Base-by-base conservation (phyloP, 2,797 vertebrate species). In the Gadopsis bispinosus region DNA sequence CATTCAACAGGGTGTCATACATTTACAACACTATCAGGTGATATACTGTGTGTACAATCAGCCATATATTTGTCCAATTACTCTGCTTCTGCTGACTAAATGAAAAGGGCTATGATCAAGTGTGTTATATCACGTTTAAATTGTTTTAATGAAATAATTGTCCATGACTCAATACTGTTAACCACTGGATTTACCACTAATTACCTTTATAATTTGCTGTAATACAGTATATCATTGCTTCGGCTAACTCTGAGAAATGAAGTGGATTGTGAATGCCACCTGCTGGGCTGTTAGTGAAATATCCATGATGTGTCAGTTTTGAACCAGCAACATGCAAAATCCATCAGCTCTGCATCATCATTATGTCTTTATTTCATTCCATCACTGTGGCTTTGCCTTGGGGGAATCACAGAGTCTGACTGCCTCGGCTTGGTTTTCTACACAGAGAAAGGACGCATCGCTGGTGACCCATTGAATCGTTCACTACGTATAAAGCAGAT, bases 231-330 rank as follows among this genome's bases (percentile, higher is more conserved):
- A 26, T 26, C 26, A 26, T 58, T 9, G 50, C 14, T 41, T n/a
- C 56, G 50, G 19, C 19, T 13, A 13, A 41, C 1, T 7, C 37
- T 60, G 31, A 72, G 5, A 45, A 68, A 66, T 58, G 37, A 60
- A 72, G 22, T 83, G 79, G 84, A 50, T 84, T 76, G 67, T 85
- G 71, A 78, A 58, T 82, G 92, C 93, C 94, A 89, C 88, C 94
- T 94, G 87, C 91, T 93, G 95, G 92, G 73, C 79, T 78, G 26
- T 70, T 31, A 29, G 55, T 70, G 79, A 67, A 89, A 85, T 75
- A 72, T 55, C 66, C 41, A 26, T 50, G 31, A 17, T 67, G 71
- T 74, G 59, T 76, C 73, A 59, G 14, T 35, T 73, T 35, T 77
- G 55, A 68, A 67, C 31, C 31, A 3, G 1, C 51, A 73, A 12